A percentile compares a stretch with the other conserved stretches of the same genome.
phyloP scores from a whole-genome alignment of 2,888 invertebrate genomes.

The Xylocampa areola region DNA sequence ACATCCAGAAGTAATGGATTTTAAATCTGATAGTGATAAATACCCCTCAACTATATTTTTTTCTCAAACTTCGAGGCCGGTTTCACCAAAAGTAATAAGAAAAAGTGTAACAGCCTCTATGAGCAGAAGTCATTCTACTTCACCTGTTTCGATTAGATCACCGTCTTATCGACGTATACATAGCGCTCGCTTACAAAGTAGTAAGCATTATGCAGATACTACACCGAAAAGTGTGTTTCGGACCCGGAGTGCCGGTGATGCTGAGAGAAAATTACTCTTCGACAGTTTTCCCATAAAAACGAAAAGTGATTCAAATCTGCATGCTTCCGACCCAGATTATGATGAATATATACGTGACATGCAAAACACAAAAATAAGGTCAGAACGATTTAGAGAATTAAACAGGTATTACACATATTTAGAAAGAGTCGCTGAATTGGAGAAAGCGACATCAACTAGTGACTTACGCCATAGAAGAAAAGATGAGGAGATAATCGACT shows the following conservation, averaged over 20 bases:
- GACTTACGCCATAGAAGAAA: slow-evolving; percentile 93
- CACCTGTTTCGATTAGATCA: slow-evolving; percentile 91
- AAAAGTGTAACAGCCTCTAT: slow-evolving; percentile 57
- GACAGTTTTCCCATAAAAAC: slow-evolving; percentile 66
- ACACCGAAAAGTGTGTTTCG: slow-evolving; percentile 84
- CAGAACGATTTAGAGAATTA: slow-evolving; percentile 95
- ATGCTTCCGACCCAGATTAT: slow-evolving; percentile 90
- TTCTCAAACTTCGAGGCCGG: slow-evolving; percentile 82
- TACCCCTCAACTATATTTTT: slow-evolving; percentile 75
- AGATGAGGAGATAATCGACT: slow-evolving; percentile 95
- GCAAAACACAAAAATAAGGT: slow-evolving; percentile 91
- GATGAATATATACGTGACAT: slow-evolving; percentile 92
- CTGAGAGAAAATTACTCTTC: slow-evolving; percentile 77
- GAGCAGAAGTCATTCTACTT: slow-evolving; percentile 85
- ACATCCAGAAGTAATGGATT: slow-evolving; percentile 57
- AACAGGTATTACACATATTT: slow-evolving; percentile 96
- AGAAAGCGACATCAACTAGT: slow-evolving; percentile 92
- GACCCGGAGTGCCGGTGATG: slow-evolving; percentile 92
- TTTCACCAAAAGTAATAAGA: slow-evolving; percentile 78
- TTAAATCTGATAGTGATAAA: slow-evolving; percentile 62
- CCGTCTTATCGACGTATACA: slow-evolving; percentile 92
- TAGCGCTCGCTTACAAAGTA: slow-evolving; percentile 80
- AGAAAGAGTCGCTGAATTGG: slow-evolving; percentile 95
- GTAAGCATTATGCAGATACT: slow-evolving; percentile 72
- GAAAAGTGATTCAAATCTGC: slow-evolving; percentile 80